A percentile compares a stretch with the other conserved stretches of the same genome.
These are phyloP conservation scores for Galeopterus variegatus DNA, from an alignment of 2,113 vertebrate species.

Conservation along the genomic window DNA sequence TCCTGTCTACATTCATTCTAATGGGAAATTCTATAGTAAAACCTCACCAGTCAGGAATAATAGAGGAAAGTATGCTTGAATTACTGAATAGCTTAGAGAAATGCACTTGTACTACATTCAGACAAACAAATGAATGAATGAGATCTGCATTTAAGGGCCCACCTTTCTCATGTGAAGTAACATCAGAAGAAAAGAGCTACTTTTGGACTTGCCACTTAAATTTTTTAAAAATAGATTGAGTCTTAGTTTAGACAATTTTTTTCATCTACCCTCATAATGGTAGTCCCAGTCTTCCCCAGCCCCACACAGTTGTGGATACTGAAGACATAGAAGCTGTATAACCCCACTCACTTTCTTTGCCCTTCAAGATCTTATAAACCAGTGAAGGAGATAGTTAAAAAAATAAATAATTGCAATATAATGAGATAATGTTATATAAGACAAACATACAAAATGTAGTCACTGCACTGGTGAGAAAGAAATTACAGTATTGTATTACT, in stretches of 20 bases:
- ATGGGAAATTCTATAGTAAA: background rate
- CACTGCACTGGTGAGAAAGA: background rate
- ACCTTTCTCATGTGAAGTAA: background rate
- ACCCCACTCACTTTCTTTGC: background rate
- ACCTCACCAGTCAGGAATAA: background rate
- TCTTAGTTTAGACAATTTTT: slow-evolving; percentile 33
- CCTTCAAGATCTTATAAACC: background rate
- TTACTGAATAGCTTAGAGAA: background rate
- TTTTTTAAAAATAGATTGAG: background rate
- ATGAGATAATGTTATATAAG: background rate
- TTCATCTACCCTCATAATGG: background rate
- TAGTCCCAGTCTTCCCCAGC: background rate
- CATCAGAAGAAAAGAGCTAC: background rate
- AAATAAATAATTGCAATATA: background rate
- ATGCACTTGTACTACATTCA: background rate
- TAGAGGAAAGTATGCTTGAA: background rate
- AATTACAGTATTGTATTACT: background rate
- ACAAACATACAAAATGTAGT: background rate
- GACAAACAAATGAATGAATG: background rate
- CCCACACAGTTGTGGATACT: background rate
- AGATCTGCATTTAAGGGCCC: background rate
- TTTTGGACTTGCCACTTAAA: background rate
- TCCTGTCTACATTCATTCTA: background rate
- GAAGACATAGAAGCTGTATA: background rate
- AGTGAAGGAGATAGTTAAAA: background rate